These are phyloP conservation scores for Fundulus diaphanus DNA, from an alignment of 2,797 vertebrate genomes.

Conservation along the genomic window DNA sequence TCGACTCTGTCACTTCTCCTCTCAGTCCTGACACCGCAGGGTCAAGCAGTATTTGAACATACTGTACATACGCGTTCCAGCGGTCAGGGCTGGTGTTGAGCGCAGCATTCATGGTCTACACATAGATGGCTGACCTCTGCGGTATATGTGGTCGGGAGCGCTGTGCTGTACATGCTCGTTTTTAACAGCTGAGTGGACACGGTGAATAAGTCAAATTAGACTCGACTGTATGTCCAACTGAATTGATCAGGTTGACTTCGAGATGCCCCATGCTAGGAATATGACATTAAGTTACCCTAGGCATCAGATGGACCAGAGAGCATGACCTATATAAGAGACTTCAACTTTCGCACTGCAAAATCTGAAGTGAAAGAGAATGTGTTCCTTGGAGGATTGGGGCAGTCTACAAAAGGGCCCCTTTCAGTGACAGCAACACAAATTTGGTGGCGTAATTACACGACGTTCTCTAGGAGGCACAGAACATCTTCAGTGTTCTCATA, in stretches of 20 bases:
- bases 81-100: conserved; percentile 13
- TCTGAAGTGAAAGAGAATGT: conserved; percentile 43
- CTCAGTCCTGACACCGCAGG: conserved; percentile 60
- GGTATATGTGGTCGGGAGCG: conserved; percentile 37
- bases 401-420: not conserved
- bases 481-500: not conserved
- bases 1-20: conserved; percentile 60
- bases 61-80: conserved; percentile 29
- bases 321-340: conserved; percentile 69
- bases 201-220: conserved; percentile 75
- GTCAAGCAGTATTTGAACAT: conserved; percentile 31
- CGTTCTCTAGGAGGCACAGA: not conserved
- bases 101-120: conserved; percentile 36
- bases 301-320: conserved; percentile 39
- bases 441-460: conserved; percentile 14
- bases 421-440: not conserved
- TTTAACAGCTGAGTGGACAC: conserved; percentile 74
- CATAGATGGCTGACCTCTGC: conserved; percentile 69
- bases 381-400: conserved; percentile 5
- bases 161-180: conserved; percentile 70
- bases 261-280: conserved; percentile 56
- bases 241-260: conserved; percentile 72
- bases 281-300: conserved; percentile 66
- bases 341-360: conserved; percentile 54
- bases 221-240: conserved; percentile 71